Conservation (phyloP, 1,140 invertebrate species). For the Aphidius gifuensis region DNA sequence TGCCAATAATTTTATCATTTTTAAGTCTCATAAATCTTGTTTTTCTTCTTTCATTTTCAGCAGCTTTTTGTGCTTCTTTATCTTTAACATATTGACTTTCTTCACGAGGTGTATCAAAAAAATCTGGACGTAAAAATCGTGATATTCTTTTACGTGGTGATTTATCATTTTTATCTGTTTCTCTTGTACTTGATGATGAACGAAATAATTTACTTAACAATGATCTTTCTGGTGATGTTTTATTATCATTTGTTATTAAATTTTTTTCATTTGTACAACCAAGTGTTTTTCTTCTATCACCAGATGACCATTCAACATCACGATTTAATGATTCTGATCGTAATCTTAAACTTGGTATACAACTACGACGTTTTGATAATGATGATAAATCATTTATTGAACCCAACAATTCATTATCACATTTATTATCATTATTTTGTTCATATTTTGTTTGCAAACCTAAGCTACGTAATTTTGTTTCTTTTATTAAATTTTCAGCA, state of each 20-base stretch:
- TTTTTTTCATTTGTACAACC: conserved; percentile 17
- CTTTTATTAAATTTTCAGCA: conserved; percentile 50
- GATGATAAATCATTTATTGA: conserved; percentile 35
- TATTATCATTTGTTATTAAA: conserved; percentile 22
- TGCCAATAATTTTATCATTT: conserved; percentile 23
- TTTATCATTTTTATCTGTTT: conserved; percentile 49
- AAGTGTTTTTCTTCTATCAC: conserved; percentile 31
- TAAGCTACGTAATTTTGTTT: conserved; percentile 46
- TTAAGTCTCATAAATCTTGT: conserved; percentile 45
- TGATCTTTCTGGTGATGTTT: conserved; percentile 52
- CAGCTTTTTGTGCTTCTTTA: conserved; percentile 59
- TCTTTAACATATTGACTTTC: conserved; percentile 69
- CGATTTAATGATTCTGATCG: conserved; percentile 46
- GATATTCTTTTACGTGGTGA: conserved; percentile 61
- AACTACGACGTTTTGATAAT: conserved; percentile 40
- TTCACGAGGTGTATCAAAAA: conserved; percentile 70
- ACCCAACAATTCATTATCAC: conserved; percentile 40
- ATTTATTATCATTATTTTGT: conserved; percentile 42
- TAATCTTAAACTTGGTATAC: conserved; percentile 42
- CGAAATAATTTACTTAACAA: conserved; percentile 59
- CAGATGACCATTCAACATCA: conserved; percentile 27
- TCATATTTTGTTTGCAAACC: conserved; percentile 29
- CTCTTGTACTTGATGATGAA: conserved; percentile 40
- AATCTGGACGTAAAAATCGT: conserved; percentile 72
- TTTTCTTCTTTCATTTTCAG: conserved; percentile 51